A percentile compares a stretch with the other conserved stretches of the same genome.
These are phyloP conservation scores for Pluvianellus socialis DNA, from an alignment of 2,113 vertebrate species.

Conservation along the genomic window DNA sequence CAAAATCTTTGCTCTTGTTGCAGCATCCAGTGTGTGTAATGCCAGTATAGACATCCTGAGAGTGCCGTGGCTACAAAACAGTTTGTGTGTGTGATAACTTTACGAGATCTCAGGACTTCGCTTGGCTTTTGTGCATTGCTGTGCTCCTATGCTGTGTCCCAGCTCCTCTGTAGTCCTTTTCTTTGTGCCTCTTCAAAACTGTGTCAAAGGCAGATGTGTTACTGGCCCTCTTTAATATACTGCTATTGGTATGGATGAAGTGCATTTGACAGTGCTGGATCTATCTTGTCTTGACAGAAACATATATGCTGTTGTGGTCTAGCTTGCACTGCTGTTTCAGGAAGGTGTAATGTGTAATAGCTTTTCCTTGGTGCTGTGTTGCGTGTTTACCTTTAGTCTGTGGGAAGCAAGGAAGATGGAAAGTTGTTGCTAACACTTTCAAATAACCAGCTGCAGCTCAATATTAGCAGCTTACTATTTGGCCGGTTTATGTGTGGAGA, in stretches of 20 bases:
- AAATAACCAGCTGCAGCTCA: background rate
- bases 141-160: fast-evolving
- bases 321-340: background rate
- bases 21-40: background rate
- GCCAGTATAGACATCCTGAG: background rate
- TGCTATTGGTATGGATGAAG: background rate
- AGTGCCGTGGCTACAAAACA: background rate
- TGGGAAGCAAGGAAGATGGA: background rate
- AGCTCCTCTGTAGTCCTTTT: background rate
- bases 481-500: background rate
- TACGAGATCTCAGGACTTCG: background rate
- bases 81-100: background rate
- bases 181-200: background rate
- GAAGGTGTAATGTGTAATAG: background rate
- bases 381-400: background rate
- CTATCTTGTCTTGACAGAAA: background rate
- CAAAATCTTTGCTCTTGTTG: background rate
- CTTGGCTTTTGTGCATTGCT: background rate
- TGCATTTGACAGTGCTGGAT: background rate
- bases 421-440: background rate
- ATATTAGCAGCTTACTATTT: background rate
- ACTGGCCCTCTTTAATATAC: background rate
- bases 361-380: background rate
- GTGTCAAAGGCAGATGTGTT: background rate
- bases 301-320: background rate